Evolutionary conservation across 2,797 vertebrate genomes (phyloP).

Genomic region (Fratercula arctica): DNA sequence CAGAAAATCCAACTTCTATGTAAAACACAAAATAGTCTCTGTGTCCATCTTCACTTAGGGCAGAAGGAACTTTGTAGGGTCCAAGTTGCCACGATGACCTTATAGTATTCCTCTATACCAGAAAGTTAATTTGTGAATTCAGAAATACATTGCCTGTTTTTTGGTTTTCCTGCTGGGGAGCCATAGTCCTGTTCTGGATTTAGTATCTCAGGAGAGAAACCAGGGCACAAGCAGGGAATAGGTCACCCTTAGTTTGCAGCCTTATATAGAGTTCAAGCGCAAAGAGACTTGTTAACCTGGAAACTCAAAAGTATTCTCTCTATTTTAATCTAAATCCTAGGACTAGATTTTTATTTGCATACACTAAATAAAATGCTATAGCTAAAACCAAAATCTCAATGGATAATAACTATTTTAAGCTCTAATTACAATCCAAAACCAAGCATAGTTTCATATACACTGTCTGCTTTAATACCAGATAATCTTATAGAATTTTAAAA

Average conservation of each 20-base stretch:
- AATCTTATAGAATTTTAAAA: background rate
- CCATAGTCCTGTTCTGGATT: background rate
- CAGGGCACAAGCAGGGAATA: background rate
- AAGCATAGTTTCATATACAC: background rate
- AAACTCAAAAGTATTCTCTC: background rate
- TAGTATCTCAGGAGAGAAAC: background rate
- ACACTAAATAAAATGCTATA: background rate
- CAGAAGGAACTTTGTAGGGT: background rate
- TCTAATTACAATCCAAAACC: background rate
- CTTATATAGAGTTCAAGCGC: background rate
- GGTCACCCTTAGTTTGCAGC: background rate
- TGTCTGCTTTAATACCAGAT: background rate
- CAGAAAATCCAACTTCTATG: background rate
- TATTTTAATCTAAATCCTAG: background rate
- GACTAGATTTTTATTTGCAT: background rate
- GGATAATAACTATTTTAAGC: background rate
- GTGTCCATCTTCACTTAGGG: background rate
- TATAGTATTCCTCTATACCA: background rate
- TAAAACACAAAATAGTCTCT: background rate
- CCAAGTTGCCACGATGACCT: background rate
- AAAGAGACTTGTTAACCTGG: background rate
- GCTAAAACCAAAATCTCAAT: background rate
- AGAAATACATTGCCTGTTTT: background rate
- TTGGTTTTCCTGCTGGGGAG: background rate
- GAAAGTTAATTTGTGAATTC: background rate